These are phyloP conservation scores for Falco rusticolus DNA, from an alignment of 2,797 vertebrate species.

Conservation along the genomic window DNA sequence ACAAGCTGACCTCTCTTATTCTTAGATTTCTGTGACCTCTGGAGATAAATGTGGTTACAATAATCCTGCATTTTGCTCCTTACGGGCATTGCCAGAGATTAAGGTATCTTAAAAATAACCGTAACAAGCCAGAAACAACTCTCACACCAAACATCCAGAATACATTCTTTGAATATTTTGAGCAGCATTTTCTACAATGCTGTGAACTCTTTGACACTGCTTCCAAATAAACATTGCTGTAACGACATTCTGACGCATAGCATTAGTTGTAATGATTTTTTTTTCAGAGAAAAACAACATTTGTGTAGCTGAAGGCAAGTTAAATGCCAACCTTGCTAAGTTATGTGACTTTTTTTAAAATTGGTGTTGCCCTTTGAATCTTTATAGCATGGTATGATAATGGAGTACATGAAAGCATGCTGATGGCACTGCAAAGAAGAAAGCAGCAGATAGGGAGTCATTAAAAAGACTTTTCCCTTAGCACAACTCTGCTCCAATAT, in stretches of 20 bases:
- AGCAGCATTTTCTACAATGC: background rate
- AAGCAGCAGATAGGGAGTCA: background rate
- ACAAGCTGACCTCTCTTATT: slow-evolving; percentile 71
- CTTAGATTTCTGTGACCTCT: slow-evolving; percentile 68
- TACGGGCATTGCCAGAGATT: slow-evolving; percentile 28
- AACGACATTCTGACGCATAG: background rate
- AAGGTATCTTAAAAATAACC: slow-evolving; percentile 75
- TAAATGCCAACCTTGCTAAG: background rate
- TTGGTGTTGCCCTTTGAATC: background rate
- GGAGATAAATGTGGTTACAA: slow-evolving; percentile 61
- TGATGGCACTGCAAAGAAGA: background rate
- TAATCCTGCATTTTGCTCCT: slow-evolving; percentile 43
- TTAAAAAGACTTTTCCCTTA: background rate
- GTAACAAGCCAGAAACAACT: slow-evolving; percentile 30
- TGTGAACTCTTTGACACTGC: background rate
- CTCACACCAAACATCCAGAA: slow-evolving; percentile 35
- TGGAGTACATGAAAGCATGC: background rate
- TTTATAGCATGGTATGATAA: background rate
- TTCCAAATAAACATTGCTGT: slow-evolving; percentile 4
- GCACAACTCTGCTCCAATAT: background rate
- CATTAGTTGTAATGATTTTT: background rate
- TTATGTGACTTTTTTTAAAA: background rate
- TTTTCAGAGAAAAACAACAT: background rate
- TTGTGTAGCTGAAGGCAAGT: background rate
- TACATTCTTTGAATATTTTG: slow-evolving; percentile 53